Conservation (phyloP, 2,797 vertebrate genomes). For the Melanotaenia nigrans region DNA sequence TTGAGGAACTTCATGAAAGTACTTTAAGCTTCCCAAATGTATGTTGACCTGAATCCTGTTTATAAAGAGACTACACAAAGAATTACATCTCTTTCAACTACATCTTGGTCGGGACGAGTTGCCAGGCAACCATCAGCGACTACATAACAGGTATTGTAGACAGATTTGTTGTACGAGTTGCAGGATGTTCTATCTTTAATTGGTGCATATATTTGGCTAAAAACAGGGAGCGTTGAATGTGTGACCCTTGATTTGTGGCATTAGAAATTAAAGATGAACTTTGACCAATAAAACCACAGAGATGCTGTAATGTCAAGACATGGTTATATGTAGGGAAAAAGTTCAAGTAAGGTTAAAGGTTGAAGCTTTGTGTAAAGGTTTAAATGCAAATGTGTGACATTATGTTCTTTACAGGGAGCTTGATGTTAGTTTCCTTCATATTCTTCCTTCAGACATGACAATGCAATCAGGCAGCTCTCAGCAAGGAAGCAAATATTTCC, state of each 20-base stretch:
- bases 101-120: background rate
- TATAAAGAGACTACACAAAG: background rate
- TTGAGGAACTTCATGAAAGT: background rate
- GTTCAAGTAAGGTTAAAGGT: no score
- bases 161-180: background rate
- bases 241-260: background rate
- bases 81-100: background rate
- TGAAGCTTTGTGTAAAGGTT: background rate
- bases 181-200: background rate
- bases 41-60: background rate
- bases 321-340: background rate
- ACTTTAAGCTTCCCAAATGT: background rate
- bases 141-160: background rate
- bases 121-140: background rate
- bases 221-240: background rate
- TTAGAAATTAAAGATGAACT: background rate
- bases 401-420: background rate
- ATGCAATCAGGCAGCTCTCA: background rate
- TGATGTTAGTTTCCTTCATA: background rate
- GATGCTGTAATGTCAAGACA: background rate
- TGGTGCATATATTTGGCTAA: background rate
- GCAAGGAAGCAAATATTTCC: constrained; percentile 3
- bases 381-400: background rate
- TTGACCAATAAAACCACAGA: background rate
- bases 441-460: background rate